A percentile compares a stretch with the other conserved stretches of the same genome.
These are phyloP conservation scores for Panurus biarmicus DNA, from an alignment of 2,113 vertebrate species.

Conservation along the genomic window DNA sequence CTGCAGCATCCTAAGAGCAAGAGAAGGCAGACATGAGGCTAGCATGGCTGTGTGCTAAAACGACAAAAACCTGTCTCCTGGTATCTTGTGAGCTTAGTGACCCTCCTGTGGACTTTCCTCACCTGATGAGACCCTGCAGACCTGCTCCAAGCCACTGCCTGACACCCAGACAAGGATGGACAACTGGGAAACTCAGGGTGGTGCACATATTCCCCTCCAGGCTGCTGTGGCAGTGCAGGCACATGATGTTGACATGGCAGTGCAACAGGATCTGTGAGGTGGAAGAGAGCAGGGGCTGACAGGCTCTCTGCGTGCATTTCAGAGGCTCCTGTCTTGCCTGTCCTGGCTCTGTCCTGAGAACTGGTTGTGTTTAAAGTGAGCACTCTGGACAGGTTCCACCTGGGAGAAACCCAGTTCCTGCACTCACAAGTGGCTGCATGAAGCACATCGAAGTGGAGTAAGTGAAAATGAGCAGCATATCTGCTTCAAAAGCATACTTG, in stretches of 20 bases:
- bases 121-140: not conserved
- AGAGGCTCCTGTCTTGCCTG: not conserved
- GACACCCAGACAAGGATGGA: not conserved
- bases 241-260: not conserved
- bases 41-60: not conserved
- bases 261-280: not conserved
- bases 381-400: not conserved
- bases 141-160: not conserved
- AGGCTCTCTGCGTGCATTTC: not conserved
- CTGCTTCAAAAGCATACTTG: not conserved
- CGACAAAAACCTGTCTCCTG: not conserved
- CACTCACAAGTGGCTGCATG: not conserved
- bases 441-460: not conserved
- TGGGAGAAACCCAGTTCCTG: not conserved
- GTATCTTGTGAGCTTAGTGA: not conserved
- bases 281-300: not conserved
- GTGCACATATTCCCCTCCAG: not conserved
- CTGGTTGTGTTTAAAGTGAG: not conserved
- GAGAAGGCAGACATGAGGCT: not conserved
- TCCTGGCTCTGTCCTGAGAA: not conserved
- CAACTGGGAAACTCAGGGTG: rapidly evolving
- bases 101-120: not conserved
- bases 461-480: not conserved
- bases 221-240: not conserved
- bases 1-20: not conserved